Conservation (phyloP, 2,888 invertebrate genomes). For the Nemoura dubitans region DNA sequence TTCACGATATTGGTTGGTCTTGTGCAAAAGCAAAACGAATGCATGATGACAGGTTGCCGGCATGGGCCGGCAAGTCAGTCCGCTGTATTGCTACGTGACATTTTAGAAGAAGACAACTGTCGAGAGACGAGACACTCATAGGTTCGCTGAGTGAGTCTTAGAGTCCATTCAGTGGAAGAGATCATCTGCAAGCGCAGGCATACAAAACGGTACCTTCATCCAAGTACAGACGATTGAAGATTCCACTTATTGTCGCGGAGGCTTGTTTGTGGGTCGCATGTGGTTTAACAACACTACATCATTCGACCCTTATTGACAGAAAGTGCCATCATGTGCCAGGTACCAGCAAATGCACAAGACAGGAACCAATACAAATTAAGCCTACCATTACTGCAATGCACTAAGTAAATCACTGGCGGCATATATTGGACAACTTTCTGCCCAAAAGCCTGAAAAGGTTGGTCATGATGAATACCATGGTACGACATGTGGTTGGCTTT, state of each 20-base stretch:
- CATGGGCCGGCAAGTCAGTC: too few species aligned
- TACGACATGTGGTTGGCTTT: slow-evolving; percentile 12
- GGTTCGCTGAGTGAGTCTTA: too few species aligned
- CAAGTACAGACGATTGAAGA: not conserved
- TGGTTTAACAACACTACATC: not conserved
- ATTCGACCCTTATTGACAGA: not conserved
- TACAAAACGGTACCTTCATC: not conserved
- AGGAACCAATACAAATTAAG: not conserved
- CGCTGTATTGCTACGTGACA: not conserved
- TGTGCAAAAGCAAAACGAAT: not conserved
- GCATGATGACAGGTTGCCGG: not conserved
- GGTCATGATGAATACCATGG: not conserved
- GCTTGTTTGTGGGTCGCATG: not conserved
- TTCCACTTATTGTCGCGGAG: not conserved
- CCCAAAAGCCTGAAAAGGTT: not conserved
- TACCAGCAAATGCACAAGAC: not conserved
- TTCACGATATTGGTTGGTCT: not conserved
- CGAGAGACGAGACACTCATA: too few species aligned
- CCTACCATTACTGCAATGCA: not conserved
- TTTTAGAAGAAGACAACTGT: too few species aligned
- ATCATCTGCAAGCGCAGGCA: not conserved
- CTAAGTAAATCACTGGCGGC: slow-evolving; percentile 3
- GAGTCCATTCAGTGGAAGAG: too few species aligned
- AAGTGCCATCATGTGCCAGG: not conserved
- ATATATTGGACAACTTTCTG: not conserved